Evolutionary conservation across 2,888 invertebrate species (phyloP).

Genomic region (Hemaris fuciformis): DNA sequence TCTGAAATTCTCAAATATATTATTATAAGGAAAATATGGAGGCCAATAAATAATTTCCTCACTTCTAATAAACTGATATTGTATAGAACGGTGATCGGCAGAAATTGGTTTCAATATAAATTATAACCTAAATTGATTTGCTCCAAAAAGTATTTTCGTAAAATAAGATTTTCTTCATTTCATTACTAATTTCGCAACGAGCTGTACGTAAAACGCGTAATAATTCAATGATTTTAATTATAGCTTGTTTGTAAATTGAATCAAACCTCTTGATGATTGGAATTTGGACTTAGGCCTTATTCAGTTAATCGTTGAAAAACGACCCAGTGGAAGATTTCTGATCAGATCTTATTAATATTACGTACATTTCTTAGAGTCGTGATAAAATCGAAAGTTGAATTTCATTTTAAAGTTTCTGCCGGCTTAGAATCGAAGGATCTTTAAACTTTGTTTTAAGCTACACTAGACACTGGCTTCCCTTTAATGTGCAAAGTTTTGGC

Average conservation of each 20-base stretch:
- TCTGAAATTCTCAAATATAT: not conserved
- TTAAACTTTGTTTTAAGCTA: slow-evolving; percentile 8
- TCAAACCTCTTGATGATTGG: too few species aligned
- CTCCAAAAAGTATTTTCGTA: not conserved
- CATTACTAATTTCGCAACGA: not conserved
- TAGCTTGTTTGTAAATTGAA: too few species aligned
- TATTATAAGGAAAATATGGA: not conserved
- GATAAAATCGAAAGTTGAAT: not conserved
- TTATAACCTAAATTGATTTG: slow-evolving; percentile 3
- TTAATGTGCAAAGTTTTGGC: slow-evolving; percentile 31
- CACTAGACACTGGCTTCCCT: slow-evolving; percentile 20
- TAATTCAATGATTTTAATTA: not conserved
- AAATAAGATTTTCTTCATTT: not conserved
- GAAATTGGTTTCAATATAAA: not conserved
- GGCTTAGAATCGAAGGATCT: slow-evolving; percentile 7
- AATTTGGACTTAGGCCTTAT: too few species aligned
- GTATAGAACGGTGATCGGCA: not conserved
- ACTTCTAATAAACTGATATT: not conserved
- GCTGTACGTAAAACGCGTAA: not conserved
- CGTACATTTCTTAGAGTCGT: not conserved
- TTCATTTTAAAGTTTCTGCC: not conserved
- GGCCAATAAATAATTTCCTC: not conserved
- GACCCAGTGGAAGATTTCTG: too few species aligned
- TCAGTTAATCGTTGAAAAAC: too few species aligned
- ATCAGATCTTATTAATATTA: not conserved